These are phyloP conservation scores for Urechis unicinctus DNA, from an alignment of 2,888 invertebrate genomes.

Conservation along the genomic window DNA sequence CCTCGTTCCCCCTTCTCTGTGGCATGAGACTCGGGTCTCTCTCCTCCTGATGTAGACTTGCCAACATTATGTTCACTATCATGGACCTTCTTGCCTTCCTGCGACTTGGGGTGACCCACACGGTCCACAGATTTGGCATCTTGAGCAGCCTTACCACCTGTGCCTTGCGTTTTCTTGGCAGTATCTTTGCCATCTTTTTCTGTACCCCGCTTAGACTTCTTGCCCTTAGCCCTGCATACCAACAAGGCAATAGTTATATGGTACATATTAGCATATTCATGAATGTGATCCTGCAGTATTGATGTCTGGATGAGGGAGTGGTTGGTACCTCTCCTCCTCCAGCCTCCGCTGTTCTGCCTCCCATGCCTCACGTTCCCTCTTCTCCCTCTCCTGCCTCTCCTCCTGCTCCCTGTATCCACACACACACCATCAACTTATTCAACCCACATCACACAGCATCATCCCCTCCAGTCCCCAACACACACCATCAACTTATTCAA, in stretches of 20 bases:
- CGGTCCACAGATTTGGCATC: conserved; percentile 26
- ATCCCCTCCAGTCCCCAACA: background rate
- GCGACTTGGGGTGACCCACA: conserved; percentile 24
- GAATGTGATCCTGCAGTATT: no score
- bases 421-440: background rate
- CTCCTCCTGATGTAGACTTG: conserved; percentile 30
- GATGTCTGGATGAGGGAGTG: no score
- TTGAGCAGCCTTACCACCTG: conserved; percentile 25
- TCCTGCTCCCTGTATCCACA: conserved; percentile 7
- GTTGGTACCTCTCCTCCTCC: conserved; percentile 49
- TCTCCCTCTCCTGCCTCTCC: conserved; percentile 37
- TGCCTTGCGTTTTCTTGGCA: conserved; percentile 30
- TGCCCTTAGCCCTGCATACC: conserved; percentile 3
- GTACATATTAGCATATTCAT: background rate
- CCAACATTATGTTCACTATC: conserved; percentile 27
- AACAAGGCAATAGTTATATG: background rate
- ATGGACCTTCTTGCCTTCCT: conserved; percentile 25
- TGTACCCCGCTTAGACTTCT: conserved; percentile 22
- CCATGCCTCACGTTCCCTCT: conserved; percentile 33
- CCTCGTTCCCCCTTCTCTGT: conserved; percentile 30
- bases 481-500: no score
- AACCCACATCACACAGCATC: background rate
- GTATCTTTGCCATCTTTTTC: conserved; percentile 24
- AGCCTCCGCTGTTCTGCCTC: conserved; percentile 37
- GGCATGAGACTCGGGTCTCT: conserved; percentile 45